phyloP scores from a whole-genome alignment of 1,140 invertebrate species.

The Meloidogyne chitwoodi region DNA sequence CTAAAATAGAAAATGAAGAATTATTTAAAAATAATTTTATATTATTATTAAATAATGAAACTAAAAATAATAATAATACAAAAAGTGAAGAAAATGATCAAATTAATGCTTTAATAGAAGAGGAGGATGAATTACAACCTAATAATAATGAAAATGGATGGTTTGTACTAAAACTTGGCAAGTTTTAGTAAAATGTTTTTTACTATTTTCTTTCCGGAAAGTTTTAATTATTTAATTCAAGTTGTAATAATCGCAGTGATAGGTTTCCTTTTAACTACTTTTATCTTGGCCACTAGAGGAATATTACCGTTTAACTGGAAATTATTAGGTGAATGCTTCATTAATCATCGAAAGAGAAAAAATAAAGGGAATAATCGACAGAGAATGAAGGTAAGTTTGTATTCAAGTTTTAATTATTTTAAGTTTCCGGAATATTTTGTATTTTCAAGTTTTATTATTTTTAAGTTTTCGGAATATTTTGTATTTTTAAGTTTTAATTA shows the following conservation, averaged over 20 bases:
- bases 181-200: neutral
- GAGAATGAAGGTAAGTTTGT: neutral
- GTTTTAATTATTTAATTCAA: neutral
- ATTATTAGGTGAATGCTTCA: neutral
- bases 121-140: neutral
- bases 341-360: neutral
- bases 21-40: neutral
- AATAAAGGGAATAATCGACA: neutral
- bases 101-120: neutral
- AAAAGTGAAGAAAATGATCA: neutral
- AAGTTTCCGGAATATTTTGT: too few relatives aligned
- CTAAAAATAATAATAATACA: neutral
- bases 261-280: neutral
- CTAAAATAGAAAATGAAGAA: neutral
- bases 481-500: neutral
- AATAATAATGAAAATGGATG: neutral
- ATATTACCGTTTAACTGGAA: neutral
- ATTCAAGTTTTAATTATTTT: too few relatives aligned
- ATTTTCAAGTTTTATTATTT: too few relatives aligned
- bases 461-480: neutral
- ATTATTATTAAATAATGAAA: neutral
- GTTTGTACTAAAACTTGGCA: neutral
- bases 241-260: neutral
- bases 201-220: neutral
- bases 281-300: neutral